These are phyloP conservation scores for Disparrhopalites patrizii DNA, from an alignment of 2,888 invertebrate species.

Conservation along the genomic window DNA sequence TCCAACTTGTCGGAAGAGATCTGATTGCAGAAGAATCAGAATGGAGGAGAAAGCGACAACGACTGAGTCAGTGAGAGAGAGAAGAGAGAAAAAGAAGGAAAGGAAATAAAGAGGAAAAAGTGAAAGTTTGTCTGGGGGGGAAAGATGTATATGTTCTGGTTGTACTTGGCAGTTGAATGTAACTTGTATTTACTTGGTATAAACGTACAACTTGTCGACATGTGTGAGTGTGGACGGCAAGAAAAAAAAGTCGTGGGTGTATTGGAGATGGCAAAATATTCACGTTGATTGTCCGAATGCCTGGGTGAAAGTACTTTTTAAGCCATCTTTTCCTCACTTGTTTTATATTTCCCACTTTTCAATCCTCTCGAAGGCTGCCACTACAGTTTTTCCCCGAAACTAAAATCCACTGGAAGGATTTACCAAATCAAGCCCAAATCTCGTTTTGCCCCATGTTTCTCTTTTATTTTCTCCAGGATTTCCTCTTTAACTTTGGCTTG, in stretches of 20 bases:
- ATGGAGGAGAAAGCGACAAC: not conserved
- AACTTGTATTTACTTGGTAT: not conserved
- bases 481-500: too few species aligned
- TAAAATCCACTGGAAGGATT: slow-evolving; percentile 7
- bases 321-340: slow-evolving; percentile 34
- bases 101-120: not conserved
- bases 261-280: slow-evolving; percentile 18
- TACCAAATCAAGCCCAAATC: slow-evolving; percentile 20
- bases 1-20: slow-evolving; percentile 4
- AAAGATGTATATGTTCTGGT: not conserved
- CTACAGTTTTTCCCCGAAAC: too few species aligned
- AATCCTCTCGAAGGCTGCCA: too few species aligned
- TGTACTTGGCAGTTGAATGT: too few species aligned
- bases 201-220: too few species aligned
- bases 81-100: not conserved
- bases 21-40: not conserved
- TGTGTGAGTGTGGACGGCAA: not conserved
- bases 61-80: not conserved
- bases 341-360: slow-evolving; percentile 31
- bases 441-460: slow-evolving; percentile 3
- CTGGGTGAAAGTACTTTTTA: slow-evolving; percentile 36
- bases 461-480: too few species aligned
- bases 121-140: not conserved
- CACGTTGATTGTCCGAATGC: slow-evolving; percentile 31
- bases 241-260: too few species aligned